phyloP scores from a whole-genome alignment of 1,140 invertebrate genomes.

The Trypoxylus dichotomus region DNA sequence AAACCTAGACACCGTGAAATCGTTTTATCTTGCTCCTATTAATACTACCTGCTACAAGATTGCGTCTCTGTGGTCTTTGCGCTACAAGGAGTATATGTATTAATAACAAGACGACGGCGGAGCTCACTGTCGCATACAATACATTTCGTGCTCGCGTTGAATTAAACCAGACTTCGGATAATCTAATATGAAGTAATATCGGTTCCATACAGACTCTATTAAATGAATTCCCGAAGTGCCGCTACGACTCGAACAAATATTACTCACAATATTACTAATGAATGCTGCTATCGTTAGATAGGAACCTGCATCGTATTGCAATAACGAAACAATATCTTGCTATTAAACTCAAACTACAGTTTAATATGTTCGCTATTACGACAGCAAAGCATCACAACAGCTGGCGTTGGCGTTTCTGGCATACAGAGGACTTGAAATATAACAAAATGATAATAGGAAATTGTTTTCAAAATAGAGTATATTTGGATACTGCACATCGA shows the following conservation, averaged over 20 bases:
- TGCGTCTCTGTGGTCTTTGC: not conserved
- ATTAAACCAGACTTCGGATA: constrained; percentile 19
- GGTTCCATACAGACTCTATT: not conserved
- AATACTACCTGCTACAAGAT: constrained; percentile 4
- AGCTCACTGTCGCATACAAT: constrained; percentile 11
- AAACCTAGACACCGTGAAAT: constrained; percentile 18
- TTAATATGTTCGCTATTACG: not conserved
- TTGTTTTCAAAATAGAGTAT: not conserved
- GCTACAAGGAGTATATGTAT: not conserved
- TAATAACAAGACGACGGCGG: not conserved
- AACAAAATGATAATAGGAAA: not conserved
- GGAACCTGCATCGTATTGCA: not conserved
- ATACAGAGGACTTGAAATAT: not conserved
- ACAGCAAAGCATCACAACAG: not conserved
- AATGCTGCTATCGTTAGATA: not conserved
- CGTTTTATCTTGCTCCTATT: constrained; percentile 4
- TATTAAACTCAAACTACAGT: constrained; percentile 22
- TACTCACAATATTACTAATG: constrained; percentile 25
- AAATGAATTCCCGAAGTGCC: not conserved
- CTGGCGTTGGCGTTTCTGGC: not conserved
- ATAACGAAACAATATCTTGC: constrained; percentile 2
- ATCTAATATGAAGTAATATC: constrained; percentile 20
- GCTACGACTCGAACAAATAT: not conserved
- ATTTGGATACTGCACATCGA: not conserved
- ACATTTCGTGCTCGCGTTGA: not conserved